A percentile compares a stretch with the other conserved stretches of the same genome.
Conservation (phyloP, 30 jellyfish, hydroid and myxozoan genomes). For the Mastigias papua region DNA sequence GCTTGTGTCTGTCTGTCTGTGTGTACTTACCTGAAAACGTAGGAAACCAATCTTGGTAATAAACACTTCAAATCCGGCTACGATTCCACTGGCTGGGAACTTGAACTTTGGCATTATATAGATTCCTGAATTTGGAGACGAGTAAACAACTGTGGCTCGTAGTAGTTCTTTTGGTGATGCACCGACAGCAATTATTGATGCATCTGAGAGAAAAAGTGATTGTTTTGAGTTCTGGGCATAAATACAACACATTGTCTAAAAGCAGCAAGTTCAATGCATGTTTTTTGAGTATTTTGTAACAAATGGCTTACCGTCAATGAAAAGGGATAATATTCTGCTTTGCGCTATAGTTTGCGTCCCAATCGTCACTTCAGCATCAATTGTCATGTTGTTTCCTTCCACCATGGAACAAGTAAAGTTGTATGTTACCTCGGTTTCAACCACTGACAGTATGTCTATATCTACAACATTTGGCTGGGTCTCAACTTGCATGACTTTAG, state of each 20-base stretch:
- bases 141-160: constrained; percentile 20
- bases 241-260: too few relatives aligned
- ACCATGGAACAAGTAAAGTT: constrained; percentile 16
- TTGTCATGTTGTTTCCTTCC: constrained; percentile 61
- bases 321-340: neutral
- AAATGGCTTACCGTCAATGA: constrained; percentile 1
- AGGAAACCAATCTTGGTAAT: constrained; percentile 53
- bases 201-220: constrained; percentile 49
- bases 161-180: constrained; percentile 9
- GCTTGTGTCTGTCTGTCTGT: too few relatives aligned
- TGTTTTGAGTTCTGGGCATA: too few relatives aligned
- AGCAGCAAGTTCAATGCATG: too few relatives aligned
- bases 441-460: constrained; percentile 5
- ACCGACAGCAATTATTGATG: constrained; percentile 39
- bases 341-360: constrained; percentile 8
- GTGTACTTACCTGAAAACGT: constrained; percentile 61
- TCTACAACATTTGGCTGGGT: constrained; percentile 34
- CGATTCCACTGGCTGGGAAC: constrained; percentile 51
- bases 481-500: constrained; percentile 44
- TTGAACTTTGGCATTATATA: constrained; percentile 55
- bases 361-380: constrained; percentile 3
- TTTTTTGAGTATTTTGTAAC: too few relatives aligned
- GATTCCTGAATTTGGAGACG: constrained; percentile 50
- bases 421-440: constrained; percentile 4
- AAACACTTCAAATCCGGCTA: constrained; percentile 62